These are phyloP conservation scores for Acrobasis suavella DNA, from an alignment of 2,888 invertebrate genomes.

Conservation along the genomic window DNA sequence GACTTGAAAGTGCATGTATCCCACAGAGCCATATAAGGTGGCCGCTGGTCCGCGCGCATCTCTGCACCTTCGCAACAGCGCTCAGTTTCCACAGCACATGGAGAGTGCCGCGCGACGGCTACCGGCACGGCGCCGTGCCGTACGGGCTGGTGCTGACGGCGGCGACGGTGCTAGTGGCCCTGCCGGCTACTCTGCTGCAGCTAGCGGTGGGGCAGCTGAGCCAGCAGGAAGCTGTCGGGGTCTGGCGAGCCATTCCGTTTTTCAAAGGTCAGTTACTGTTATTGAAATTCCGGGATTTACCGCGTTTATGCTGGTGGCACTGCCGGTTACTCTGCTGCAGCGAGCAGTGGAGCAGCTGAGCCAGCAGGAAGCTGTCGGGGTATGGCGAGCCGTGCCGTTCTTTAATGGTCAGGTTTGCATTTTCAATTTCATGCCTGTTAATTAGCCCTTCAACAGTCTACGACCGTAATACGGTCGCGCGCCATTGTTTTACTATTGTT, in stretches of 20 bases:
- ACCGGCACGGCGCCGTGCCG: conserved; percentile 71
- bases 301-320: conserved; percentile 76
- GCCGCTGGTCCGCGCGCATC: conserved; percentile 53
- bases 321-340: conserved; percentile 84
- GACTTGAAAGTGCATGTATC: conserved; percentile 7
- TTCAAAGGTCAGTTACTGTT: conserved; percentile 86
- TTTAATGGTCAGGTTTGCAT: conserved; percentile 77
- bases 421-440: too few relatives aligned
- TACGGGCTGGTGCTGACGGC: conserved; percentile 78
- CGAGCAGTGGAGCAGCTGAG: conserved; percentile 85
- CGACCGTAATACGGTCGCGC: too few relatives aligned
- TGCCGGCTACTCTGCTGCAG: conserved; percentile 84
- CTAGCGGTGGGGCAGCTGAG: conserved; percentile 85
- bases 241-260: conserved; percentile 85
- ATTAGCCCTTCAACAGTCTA: too few relatives aligned
- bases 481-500: too few relatives aligned
- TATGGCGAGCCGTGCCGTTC: conserved; percentile 85
- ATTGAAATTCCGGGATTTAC: too few relatives aligned
- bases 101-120: conserved; percentile 82
- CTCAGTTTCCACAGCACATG: conserved; percentile 81
- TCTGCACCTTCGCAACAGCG: conserved; percentile 81
- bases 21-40: conserved; percentile 53
- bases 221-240: conserved; percentile 84
- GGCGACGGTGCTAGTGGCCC: conserved; percentile 73
- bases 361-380: conserved; percentile 84